Evolutionary conservation across 1,140 invertebrate genomes (phyloP), one percentile per base, ranked within the genome.

Genomic region (Diorhabda elongata): DNA sequence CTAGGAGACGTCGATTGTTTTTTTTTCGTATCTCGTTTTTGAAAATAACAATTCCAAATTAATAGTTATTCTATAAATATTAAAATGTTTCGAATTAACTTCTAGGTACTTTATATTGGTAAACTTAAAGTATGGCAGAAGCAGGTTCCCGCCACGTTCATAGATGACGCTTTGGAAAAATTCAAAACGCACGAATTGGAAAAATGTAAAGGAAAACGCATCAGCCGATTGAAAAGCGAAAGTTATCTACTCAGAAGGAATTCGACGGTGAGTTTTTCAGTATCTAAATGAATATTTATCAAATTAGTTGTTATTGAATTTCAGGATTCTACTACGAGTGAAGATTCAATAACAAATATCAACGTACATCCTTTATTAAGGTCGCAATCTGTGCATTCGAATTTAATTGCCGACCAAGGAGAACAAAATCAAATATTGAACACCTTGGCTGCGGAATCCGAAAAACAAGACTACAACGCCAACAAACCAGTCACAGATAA

Each of bases 121-220:
- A 95, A 94, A 83, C 93, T 95, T 5, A 88, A 90, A 70, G 91
- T 95, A 67, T 91, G 90, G 45, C 89, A 92, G 79, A 88, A 91
- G 79, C 94, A 93, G 79, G 92, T 96, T 26, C 90, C 93, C 3
- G 91, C 93, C 74, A 87, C 89, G 0, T 92, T 97, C 73, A 95
- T 97, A 69, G 95, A 98, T 78, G 94, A 96, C 77, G 92, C 94
- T 7, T 82, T 97, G 45, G 86, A 90, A 64, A 95, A 92, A 80
- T 94, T 98, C 77, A 87, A 88, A 60, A 85, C 88, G 8, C 89
- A 93, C 77, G 92, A 95, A 76, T 83, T 89, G 3, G 79, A 81
- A 68, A 79, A 77, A 68, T 74, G 68, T 57, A 56, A 68, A 44
- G 69, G 68, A 9, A 76, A 71, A 71, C 70, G 75, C 41, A 73